Evolutionary conservation across 2,888 invertebrate species (phyloP).

Genomic region (Nomada fabriciana): DNA sequence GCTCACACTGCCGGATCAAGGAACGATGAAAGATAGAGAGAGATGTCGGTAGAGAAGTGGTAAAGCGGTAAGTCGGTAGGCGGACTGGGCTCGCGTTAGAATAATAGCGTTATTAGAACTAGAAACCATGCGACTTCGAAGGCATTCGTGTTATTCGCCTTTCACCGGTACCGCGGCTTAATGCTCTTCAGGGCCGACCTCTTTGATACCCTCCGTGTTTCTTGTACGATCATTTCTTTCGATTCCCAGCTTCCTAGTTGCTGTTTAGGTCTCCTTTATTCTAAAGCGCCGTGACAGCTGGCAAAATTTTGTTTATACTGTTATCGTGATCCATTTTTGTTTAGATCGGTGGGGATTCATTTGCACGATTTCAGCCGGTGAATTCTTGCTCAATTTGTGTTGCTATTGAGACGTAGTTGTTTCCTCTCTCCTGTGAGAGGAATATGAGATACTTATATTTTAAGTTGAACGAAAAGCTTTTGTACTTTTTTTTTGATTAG

Average conservation of each 20-base stretch:
- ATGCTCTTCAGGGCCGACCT: constrained; percentile 64
- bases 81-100: constrained; percentile 51
- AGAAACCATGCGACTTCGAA: constrained; percentile 65
- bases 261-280: neutral
- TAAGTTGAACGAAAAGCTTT: too few species aligned
- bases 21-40: neutral
- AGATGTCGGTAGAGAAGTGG: constrained; percentile 1
- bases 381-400: too few species aligned
- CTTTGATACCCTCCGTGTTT: constrained; percentile 45
- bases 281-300: too few species aligned
- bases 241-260: constrained; percentile 11
- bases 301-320: neutral
- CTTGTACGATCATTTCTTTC: constrained; percentile 43
- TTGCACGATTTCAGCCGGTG: too few species aligned
- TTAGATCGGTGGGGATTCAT: too few species aligned
- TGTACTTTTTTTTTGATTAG: too few species aligned
- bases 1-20: neutral
- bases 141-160: constrained; percentile 68
- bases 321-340: neutral
- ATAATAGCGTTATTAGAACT: constrained; percentile 67
- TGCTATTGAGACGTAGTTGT: too few species aligned
- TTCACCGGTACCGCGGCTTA: constrained; percentile 61
- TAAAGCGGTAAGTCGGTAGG: constrained; percentile 45
- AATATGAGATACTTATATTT: too few species aligned
- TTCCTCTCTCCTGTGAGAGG: too few species aligned